Evolutionary conservation across 2,113 vertebrate genomes (phyloP), one percentile per base, ranked within the genome.

Genomic region (Sakesphorus luctuosus): DNA sequence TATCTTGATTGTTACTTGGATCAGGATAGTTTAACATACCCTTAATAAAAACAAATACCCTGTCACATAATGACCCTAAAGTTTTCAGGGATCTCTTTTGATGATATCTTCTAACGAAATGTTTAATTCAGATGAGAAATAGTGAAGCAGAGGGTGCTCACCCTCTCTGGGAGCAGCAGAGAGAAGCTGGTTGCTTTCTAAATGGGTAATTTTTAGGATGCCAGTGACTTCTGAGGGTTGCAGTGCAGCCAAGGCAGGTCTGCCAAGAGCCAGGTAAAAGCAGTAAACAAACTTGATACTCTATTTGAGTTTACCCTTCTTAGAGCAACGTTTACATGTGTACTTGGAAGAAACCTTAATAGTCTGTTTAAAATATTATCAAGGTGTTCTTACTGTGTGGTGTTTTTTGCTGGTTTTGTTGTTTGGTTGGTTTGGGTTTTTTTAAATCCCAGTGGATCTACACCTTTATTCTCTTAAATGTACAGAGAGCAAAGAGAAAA

Each of bases 1-100:
- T 95, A 89, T 90, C 89, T 85, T 71, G 58, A 87, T 76, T 56
- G 88, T 79, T 96, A 73, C 58, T 94, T 94, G 89, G 58, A 86
- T 81, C 79, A 73, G 63, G 69, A 50, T 33, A 89, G 66, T 89
- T 96, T 90, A 93, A 93, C 85, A 78, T 36, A 25, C 56, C n/a
- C 69, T 62, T 65, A 81, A 63, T 86, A 85, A 95, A 92, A 96
- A 78, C 73, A 84, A 87, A 94, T 69, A 71, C 9, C 47, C 82
- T 85, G 40, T 75, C 92, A 75, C n/a, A 43, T 55, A 68, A 86
- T 8, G 44, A 90, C 28, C 13, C 31, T 43, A 10, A 78, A 90
- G 13, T 44, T 95, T 78, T 72, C 14, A 63, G 72, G 24, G 71
- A 50, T 73, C 85, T 90, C 35, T 85, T 94, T 77, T 29, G 71